Evolutionary conservation across 2,888 invertebrate species (phyloP).

Genomic region (Tenthredo distinguenda): DNA sequence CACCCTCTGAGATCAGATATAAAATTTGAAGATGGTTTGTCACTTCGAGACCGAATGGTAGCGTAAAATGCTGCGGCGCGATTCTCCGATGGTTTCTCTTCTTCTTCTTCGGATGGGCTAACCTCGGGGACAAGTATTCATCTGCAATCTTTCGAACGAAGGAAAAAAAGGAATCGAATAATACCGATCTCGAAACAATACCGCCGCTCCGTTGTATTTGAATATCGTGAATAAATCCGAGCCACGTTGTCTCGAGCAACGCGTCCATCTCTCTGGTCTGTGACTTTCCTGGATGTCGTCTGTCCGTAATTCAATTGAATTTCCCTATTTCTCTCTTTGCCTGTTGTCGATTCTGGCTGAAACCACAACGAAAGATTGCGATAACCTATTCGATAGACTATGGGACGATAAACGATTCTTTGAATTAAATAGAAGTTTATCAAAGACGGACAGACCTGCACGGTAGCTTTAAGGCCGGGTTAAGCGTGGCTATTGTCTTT

Average conservation of each 20-base stretch:
- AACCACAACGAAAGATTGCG: conserved; percentile 30
- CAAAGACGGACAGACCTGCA: neutral
- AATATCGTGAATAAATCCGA: conserved; percentile 48
- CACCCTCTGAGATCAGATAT: neutral
- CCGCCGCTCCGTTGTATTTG: conserved; percentile 30
- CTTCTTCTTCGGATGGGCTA: neutral
- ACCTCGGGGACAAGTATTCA: neutral
- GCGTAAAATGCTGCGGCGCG: neutral
- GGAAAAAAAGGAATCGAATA: neutral
- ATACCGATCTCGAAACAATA: conserved; percentile 41
- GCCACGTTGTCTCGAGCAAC: conserved; percentile 44
- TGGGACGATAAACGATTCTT: conserved; percentile 27
- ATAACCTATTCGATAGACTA: conserved; percentile 40
- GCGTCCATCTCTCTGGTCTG: conserved; percentile 40
- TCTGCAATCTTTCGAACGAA: neutral
- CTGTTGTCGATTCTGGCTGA: conserved; percentile 21
- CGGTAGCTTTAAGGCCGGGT: neutral
- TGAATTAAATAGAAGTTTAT: conserved; percentile 17
- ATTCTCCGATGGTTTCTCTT: neutral
- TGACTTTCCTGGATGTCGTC: conserved; percentile 4
- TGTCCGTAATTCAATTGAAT: conserved; percentile 49
- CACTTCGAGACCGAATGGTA: neutral
- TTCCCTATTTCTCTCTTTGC: conserved; percentile 45
- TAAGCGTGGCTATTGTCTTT: neutral
- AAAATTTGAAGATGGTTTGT: neutral